Conservation (phyloP, 1,140 invertebrate species). For the Venustaconcha ellipsiformis region DNA sequence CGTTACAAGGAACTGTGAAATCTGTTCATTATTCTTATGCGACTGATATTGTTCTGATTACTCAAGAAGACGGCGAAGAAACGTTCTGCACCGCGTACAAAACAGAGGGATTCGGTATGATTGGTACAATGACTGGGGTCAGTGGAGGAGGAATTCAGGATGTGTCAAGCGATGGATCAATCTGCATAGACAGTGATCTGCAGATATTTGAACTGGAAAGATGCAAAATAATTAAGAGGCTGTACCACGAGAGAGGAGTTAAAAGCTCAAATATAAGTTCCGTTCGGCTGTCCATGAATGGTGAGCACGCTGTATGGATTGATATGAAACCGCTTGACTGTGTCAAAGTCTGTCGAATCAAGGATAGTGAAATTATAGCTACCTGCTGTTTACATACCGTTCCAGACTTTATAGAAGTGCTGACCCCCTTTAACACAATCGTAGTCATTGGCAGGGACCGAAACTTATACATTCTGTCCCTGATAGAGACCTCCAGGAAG, state of each 20-base stretch:
- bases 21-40: slow-evolving; percentile 17
- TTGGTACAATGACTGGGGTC: slow-evolving; percentile 16
- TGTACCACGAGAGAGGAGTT: neutral
- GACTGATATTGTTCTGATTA: slow-evolving; percentile 14
- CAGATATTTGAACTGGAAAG: slow-evolving; percentile 30
- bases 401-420: slow-evolving; percentile 22
- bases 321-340: slow-evolving; percentile 15
- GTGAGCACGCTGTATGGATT: slow-evolving; percentile 22
- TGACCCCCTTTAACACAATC: slow-evolving; percentile 19
- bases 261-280: slow-evolving; percentile 6
- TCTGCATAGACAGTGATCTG: slow-evolving; percentile 24
- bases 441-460: slow-evolving; percentile 23
- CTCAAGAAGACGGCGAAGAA: slow-evolving; percentile 13
- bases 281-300: slow-evolving; percentile 11
- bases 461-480: too few relatives aligned
- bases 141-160: slow-evolving; percentile 20
- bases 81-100: slow-evolving; percentile 16
- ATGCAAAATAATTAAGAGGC: slow-evolving; percentile 24
- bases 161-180: slow-evolving; percentile 27
- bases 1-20: slow-evolving; percentile 10
- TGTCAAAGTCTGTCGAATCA: slow-evolving; percentile 25
- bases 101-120: slow-evolving; percentile 24
- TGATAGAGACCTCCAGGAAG: too few relatives aligned
- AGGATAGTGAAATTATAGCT: slow-evolving; percentile 12
- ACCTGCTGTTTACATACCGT: slow-evolving; percentile 17